These are phyloP conservation scores for Dryadula phaetusa DNA, from an alignment of 2,888 invertebrate genomes.

Conservation along the genomic window DNA sequence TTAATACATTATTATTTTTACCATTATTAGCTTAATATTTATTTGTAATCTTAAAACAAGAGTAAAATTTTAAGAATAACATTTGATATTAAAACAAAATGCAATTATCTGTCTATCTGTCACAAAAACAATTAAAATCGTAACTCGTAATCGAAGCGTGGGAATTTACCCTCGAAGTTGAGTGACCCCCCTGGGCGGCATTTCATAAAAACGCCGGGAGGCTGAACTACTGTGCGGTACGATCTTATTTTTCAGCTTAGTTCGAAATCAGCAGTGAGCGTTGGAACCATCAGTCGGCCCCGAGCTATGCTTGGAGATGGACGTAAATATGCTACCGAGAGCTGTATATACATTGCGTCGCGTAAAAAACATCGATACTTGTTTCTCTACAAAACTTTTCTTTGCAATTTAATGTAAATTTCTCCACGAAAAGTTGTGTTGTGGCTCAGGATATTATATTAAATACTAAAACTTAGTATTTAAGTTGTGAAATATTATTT, in stretches of 20 bases:
- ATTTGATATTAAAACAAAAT: background rate
- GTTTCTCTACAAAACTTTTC: conserved; percentile 47
- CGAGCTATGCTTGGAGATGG: conserved; percentile 55
- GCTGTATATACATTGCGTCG: conserved; percentile 50
- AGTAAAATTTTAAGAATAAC: background rate
- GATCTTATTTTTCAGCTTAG: conserved; percentile 68
- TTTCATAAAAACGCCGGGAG: conserved; percentile 67
- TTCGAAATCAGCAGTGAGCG: conserved; percentile 43
- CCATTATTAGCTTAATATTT: too few species aligned
- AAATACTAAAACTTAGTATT: background rate
- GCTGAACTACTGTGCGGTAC: conserved; percentile 59
- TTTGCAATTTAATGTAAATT: conserved; percentile 26
- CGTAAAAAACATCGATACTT: conserved; percentile 76
- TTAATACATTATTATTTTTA: background rate
- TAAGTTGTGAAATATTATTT: background rate
- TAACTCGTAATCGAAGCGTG: conserved; percentile 42
- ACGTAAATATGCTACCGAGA: conserved; percentile 49
- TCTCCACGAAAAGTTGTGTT: conserved; percentile 27
- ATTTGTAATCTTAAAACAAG: background rate
- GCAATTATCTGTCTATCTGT: background rate
- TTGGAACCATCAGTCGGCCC: conserved; percentile 64
- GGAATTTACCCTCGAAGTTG: conserved; percentile 61
- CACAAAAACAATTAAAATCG: conserved; percentile 19
- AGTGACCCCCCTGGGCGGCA: conserved; percentile 68
- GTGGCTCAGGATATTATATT: conserved; percentile 1